Percentiles rank a stretch among this genome's conserved stretches.
Conservation (phyloP, 2,797 vertebrate species). For the Capromys pilorides region DNA sequence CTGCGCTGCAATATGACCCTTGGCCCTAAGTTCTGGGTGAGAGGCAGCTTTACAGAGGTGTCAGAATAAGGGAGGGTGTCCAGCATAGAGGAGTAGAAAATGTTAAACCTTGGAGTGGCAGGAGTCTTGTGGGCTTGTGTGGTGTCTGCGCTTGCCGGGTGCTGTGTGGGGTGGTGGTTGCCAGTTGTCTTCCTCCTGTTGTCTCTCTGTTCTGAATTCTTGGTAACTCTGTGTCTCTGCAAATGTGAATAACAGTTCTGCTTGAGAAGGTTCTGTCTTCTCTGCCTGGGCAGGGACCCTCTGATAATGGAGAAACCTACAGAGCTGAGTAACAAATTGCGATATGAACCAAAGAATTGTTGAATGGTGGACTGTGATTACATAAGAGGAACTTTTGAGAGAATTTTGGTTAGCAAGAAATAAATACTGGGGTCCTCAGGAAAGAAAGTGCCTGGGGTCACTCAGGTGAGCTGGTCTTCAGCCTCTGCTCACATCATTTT, state of each 20-base stretch:
- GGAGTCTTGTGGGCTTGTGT: background rate
- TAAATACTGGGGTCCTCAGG: background rate
- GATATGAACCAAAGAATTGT: background rate
- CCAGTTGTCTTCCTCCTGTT: background rate
- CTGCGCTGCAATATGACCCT: background rate
- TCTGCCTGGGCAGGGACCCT: background rate
- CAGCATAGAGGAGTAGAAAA: background rate
- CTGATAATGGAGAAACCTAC: background rate
- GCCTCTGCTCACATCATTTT: background rate
- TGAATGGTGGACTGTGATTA: slow-evolving; percentile 12
- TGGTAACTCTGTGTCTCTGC: background rate
- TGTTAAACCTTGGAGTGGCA: background rate
- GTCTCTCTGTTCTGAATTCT: background rate
- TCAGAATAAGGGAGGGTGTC: background rate
- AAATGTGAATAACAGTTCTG: background rate
- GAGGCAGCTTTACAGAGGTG: background rate
- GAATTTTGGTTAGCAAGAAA: background rate
- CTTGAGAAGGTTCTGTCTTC: background rate
- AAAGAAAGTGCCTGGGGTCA: background rate
- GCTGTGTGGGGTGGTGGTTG: background rate
- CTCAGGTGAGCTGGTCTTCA: background rate
- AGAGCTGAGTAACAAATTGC: background rate
- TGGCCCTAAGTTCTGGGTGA: background rate
- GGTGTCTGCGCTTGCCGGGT: background rate
- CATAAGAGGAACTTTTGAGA: slow-evolving; percentile 22